A percentile compares a stretch with the other conserved stretches of the same genome.
phyloP scores from a whole-genome alignment of 2,113 vertebrate species.

The Okapia johnstoni region DNA sequence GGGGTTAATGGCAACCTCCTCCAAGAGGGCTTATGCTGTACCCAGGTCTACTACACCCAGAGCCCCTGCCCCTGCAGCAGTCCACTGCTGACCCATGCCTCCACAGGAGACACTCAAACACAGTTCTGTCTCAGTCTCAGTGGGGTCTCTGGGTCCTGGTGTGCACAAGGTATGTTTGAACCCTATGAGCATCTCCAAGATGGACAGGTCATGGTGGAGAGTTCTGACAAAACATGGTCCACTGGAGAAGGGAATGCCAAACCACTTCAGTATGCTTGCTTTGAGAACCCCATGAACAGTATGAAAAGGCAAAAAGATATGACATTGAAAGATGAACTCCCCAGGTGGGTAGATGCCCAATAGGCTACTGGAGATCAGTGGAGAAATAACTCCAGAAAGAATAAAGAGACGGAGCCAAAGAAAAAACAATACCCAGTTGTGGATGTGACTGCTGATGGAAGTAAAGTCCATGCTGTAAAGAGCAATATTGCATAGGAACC shows the following conservation, averaged over 20 bases:
- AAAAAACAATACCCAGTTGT: neutral
- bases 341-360: neutral
- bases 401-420: neutral
- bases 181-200: neutral
- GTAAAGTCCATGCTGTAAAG: neutral
- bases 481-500: neutral
- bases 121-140: neutral
- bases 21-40: neutral
- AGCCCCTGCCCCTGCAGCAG: neutral
- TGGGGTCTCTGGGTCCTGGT: neutral
- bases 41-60: neutral
- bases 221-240: neutral
- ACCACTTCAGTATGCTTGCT: neutral
- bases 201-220: neutral
- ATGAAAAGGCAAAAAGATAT: neutral
- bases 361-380: neutral
- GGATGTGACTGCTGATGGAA: neutral
- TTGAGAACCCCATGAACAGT: neutral
- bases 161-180: neutral
- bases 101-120: neutral
- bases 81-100: neutral
- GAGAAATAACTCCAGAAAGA: neutral
- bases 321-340: neutral
- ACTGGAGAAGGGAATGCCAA: neutral
- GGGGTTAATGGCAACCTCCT: neutral